Evolutionary conservation across 2,888 invertebrate genomes (phyloP).

Genomic region (Dromius quadrimaculatus): DNA sequence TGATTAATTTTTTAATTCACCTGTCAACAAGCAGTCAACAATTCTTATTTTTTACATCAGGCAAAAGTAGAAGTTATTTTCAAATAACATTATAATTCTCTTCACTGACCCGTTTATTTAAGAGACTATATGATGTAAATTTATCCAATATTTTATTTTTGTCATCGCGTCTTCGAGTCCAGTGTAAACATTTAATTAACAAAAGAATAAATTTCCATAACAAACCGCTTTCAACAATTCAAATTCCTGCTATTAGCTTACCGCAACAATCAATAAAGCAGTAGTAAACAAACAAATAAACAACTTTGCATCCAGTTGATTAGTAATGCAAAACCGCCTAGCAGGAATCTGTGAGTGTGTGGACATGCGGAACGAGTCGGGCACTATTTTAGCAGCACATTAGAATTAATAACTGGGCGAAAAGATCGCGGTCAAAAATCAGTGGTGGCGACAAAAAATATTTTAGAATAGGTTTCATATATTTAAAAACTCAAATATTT

Average conservation of each 20-base stretch:
- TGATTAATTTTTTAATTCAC: no score
- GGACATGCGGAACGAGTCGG: neutral
- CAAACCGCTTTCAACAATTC: slow-evolving; percentile 25
- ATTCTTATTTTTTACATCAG: no score
- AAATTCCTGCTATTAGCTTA: slow-evolving; percentile 18
- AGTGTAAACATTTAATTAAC: slow-evolving; percentile 35
- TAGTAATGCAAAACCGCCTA: neutral
- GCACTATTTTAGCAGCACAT: slow-evolving; percentile 46
- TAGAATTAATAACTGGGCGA: slow-evolving; percentile 48
- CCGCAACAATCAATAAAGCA: slow-evolving; percentile 28
- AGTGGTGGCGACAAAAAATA: no score
- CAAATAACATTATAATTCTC: no score
- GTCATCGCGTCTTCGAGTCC: slow-evolving; percentile 8
- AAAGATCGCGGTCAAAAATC: neutral
- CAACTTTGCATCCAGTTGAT: slow-evolving; percentile 12
- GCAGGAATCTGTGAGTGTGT: neutral
- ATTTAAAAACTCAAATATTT: no score
- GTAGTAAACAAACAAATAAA: slow-evolving; percentile 34
- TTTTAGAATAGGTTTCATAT: no score
- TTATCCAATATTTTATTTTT: slow-evolving; percentile 10
- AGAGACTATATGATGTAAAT: no score
- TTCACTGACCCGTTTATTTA: no score
- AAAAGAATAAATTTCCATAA: slow-evolving; percentile 36
- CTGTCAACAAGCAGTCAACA: no score
- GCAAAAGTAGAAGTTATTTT: no score